Base-by-base conservation (phyloP, 2,113 vertebrate species). In the Rhizomys pruinosus region DNA sequence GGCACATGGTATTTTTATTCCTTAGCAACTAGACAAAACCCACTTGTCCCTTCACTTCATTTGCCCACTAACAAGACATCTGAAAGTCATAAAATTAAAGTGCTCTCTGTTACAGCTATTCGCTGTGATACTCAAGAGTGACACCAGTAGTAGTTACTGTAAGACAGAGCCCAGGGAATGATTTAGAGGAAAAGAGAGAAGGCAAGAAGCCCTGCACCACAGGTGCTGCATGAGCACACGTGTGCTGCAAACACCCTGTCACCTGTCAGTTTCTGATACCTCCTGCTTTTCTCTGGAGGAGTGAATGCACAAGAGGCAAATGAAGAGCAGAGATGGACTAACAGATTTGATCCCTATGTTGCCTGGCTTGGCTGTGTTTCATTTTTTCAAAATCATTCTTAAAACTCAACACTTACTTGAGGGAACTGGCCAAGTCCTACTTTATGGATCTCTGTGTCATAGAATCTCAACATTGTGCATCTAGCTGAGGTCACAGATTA, bases 1-100 rank as follows among this genome's bases (percentile, higher is more conserved):
- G 72, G 61, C 68, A 94, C 57, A 47, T 91, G 88, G 82, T 95
- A 84, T 90, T 96, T 95, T 94, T 78, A 93, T 95, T 93, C 90
- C 95, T 97, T 93, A 96, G 94, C 94, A 97, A 96, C 97, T 79
- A 92, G 72, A 91, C 74, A 95, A 96, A 93, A 78, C 55, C 82
- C 55, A 79, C 94, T 95, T 95, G 90, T 92, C 92, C 85, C 11
- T 37, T 86, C 85, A 82, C 84, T 95, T 90, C 95, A 93, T 94
- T 94, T 95, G 87, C 74, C 87, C 94, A 92, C 92, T 95, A 84
- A 91, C 61, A 87, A 92, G 92, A 86, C 82, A 93, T 94, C 66
- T 69, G 84, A 95, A 96, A 93, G 79, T 92, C 95, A 66, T 92
- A 84, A 93, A 96, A 91, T 89, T 79, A 86, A 96, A 80, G 76